Base-by-base conservation (phyloP, 2,797 vertebrate species). In the Micrastur ruficollis region DNA sequence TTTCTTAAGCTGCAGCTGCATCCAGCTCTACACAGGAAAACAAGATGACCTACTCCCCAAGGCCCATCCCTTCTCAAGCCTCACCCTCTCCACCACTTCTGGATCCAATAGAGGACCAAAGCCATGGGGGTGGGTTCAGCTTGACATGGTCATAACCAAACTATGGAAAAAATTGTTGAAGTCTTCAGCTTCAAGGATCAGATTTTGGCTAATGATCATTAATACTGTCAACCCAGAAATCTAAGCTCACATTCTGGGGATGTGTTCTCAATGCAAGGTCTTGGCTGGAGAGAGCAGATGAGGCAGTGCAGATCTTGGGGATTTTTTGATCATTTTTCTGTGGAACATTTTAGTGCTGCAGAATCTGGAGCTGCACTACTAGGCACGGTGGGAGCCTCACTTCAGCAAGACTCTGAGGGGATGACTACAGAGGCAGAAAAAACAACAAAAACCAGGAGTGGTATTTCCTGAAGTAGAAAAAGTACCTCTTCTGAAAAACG, bases 1-100 rank as follows among this genome's bases (percentile, higher is more conserved):
- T 94, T 90, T 80, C 74, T 94, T 74, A 86, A 76, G 38, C 38
- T 94, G 78, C 95, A 97, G 93, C 92, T 95, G 94, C 89, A 78
- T 87, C 11, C 34, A 94, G 46, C 34, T 78, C 68, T 53, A 34
- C 14, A n/a, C 14, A 81, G 86, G 62, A 87, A 94, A 93, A 87
- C 53, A 91, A 32, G 71, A 46, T 36, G 47, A 92, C 22, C 31
- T 82, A 70, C 8, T 90, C 73, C 76, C 80, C 26, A 56, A 8
- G 25, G 89, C 36, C 62, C 5, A 8, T 63, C 47, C 26, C 34
- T 80, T 50, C 52, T 10, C 68, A 86, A 81, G 34, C 58, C 65
- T 90, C 84, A 53, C 32, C 53, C 75, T 82, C 46, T 86, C 32
- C 14, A 67, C 36, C 56, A 40, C 34, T 91, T 93, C 73, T 82